A percentile compares a stretch with the other conserved stretches of the same genome.
Conservation (phyloP, 2,113 vertebrate genomes). For the Callipepla californica region DNA sequence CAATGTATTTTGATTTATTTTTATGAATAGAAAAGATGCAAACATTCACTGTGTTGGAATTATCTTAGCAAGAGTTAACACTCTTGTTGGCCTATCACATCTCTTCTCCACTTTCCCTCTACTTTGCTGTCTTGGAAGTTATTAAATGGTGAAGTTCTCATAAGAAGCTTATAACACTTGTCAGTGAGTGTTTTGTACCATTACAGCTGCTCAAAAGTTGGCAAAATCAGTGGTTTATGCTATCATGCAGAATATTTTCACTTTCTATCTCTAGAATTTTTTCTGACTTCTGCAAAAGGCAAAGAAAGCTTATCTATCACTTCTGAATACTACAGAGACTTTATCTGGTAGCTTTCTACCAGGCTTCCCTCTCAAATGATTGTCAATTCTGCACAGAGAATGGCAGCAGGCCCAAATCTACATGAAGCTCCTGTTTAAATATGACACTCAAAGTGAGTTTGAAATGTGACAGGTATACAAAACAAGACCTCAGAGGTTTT, state of each 20-base stretch:
- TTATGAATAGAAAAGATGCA: neutral
- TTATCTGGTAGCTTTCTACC: neutral
- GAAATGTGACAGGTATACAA: constrained; percentile 19
- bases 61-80: neutral
- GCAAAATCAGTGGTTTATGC: neutral
- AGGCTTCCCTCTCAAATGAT: neutral
- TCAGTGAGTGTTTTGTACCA: neutral
- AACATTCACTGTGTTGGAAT: neutral
- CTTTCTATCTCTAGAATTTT: neutral
- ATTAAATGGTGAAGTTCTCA: neutral
- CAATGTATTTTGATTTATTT: neutral
- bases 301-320: neutral
- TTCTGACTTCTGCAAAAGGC: neutral
- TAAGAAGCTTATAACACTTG: neutral
- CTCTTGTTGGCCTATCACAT: neutral
- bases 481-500: neutral
- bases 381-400: neutral
- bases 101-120: neutral
- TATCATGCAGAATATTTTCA: neutral
- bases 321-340: neutral
- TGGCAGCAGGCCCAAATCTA: constrained; percentile 14
- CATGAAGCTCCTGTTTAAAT: neutral
- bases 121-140: neutral
- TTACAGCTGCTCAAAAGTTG: neutral
- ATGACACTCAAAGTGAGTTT: neutral